Conservation (phyloP, 2,888 invertebrate genomes). For the Sarcophaga caerulescens region DNA sequence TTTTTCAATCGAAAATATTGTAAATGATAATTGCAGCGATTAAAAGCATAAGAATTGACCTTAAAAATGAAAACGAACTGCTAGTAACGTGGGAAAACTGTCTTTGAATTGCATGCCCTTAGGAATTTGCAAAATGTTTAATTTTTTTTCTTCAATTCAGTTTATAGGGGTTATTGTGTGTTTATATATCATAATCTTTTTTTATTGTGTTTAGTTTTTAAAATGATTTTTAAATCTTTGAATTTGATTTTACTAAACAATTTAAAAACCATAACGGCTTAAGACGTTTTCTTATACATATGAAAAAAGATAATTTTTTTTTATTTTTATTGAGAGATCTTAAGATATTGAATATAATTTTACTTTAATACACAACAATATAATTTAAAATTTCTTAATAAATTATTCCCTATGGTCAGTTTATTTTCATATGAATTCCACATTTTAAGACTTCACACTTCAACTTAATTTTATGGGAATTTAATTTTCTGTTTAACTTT, state of each 20-base stretch:
- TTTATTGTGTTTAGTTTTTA: too few species aligned
- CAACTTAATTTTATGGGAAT: constrained; percentile 36
- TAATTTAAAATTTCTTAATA: constrained; percentile 6
- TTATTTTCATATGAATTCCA: constrained; percentile 32
- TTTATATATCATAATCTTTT: too few species aligned
- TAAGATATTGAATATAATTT: constrained; percentile 10
- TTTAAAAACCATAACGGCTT: constrained; percentile 4
- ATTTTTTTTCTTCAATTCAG: neutral
- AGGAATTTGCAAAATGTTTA: constrained; percentile 33
- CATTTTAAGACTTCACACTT: constrained; percentile 1
- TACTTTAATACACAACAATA: neutral
- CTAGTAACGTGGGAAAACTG: constrained; percentile 42
- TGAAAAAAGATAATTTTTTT: constrained; percentile 20
- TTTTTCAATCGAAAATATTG: constrained; percentile 9
- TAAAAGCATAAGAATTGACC: constrained; percentile 38
- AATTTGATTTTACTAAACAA: neutral
- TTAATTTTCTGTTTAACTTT: constrained; percentile 34
- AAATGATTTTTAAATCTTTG: too few species aligned
- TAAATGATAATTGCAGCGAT: constrained; percentile 50
- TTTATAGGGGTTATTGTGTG: neutral
- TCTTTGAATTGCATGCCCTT: constrained; percentile 17
- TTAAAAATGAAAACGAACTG: neutral
- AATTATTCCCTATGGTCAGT: constrained; percentile 20
- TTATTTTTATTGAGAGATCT: constrained; percentile 28
- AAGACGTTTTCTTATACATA: neutral